Evolutionary conservation across 2,888 invertebrate genomes (phyloP).

Genomic region (Emmelina monodactyla): DNA sequence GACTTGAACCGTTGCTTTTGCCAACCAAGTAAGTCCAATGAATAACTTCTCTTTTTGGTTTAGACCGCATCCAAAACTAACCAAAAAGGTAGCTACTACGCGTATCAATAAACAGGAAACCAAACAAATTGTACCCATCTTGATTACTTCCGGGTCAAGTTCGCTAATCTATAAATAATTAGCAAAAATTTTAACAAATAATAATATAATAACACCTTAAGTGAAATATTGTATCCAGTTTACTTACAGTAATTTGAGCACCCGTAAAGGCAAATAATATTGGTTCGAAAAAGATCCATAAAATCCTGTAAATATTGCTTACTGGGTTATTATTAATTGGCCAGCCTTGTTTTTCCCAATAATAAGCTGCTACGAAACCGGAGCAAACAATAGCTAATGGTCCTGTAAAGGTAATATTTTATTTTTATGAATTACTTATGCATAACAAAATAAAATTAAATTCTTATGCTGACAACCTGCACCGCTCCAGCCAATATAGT

Average conservation of each 20-base stretch:
- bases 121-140: slow-evolving; percentile 71
- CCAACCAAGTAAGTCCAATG: slow-evolving; percentile 83
- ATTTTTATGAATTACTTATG: too few species aligned
- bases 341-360: slow-evolving; percentile 79
- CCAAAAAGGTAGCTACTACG: slow-evolving; percentile 65
- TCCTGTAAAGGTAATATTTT: too few species aligned
- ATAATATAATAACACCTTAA: background rate
- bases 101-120: slow-evolving; percentile 67
- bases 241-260: slow-evolving; percentile 75
- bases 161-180: slow-evolving; percentile 43
- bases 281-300: slow-evolving; percentile 91
- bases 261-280: slow-evolving; percentile 89
- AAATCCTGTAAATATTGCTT: slow-evolving; percentile 75
- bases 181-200: background rate
- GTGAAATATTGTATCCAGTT: background rate
- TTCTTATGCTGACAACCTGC: slow-evolving; percentile 41
- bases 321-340: slow-evolving; percentile 78
- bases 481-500: slow-evolving; percentile 69
- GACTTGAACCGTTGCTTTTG: slow-evolving; percentile 91
- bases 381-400: slow-evolving; percentile 78
- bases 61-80: slow-evolving; percentile 74
- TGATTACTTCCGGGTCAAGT: slow-evolving; percentile 69
- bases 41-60: slow-evolving; percentile 84
- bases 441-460: background rate
- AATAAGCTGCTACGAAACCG: slow-evolving; percentile 74